Evolutionary conservation across 2,797 vertebrate genomes (phyloP).

Genomic region (Lithobates sylvaticus): DNA sequence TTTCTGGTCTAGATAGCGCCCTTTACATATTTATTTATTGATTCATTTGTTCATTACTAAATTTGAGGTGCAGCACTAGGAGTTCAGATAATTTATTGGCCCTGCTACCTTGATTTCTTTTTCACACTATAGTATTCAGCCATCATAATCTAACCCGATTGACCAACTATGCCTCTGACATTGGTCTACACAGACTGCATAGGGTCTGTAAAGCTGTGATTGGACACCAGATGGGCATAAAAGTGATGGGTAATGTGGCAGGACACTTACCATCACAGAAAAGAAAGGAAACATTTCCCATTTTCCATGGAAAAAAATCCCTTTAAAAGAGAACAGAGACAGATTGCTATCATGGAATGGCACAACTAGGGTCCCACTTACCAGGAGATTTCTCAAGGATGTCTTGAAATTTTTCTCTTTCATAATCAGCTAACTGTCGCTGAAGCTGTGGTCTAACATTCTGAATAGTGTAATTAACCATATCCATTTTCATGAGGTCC

Average conservation of each 20-base stretch:
- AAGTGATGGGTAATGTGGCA: background rate
- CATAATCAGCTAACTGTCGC: constrained; percentile 85
- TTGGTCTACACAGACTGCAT: background rate
- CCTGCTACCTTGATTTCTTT: too few relatives aligned
- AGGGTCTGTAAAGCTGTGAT: background rate
- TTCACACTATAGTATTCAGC: too few relatives aligned
- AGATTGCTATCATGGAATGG: background rate
- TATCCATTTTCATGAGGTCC: constrained; percentile 90
- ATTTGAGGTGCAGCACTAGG: too few relatives aligned
- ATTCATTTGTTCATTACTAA: too few relatives aligned
- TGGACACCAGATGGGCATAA: background rate
- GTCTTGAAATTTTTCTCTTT: constrained; percentile 89
- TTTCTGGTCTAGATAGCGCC: too few relatives aligned
- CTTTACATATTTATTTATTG: too few relatives aligned
- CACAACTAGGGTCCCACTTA: constrained; percentile 68
- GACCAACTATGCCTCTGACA: background rate
- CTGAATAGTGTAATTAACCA: constrained; percentile 88
- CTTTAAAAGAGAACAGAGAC: background rate
- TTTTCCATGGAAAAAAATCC: too few relatives aligned
- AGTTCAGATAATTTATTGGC: too few relatives aligned
- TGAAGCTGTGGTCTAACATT: constrained; percentile 85
- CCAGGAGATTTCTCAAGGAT: constrained; percentile 88
- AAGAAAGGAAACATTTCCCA: too few relatives aligned
- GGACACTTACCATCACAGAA: too few relatives aligned
- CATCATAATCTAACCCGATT: too few relatives aligned